phyloP scores from a whole-genome alignment of 2,113 vertebrate species.

The Notarius lentiginosus region DNA sequence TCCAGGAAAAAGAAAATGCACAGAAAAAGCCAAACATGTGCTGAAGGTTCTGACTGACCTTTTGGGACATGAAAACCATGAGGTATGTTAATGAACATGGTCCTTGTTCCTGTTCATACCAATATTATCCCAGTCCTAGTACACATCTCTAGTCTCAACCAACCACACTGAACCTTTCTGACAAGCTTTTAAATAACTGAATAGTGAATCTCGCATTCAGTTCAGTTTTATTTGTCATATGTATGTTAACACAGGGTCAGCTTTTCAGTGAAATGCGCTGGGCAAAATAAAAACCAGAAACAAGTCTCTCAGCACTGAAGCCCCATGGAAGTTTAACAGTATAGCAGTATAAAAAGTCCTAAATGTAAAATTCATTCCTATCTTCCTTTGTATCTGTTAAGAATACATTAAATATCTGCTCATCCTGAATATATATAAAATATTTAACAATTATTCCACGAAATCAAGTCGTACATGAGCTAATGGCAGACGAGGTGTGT shows the following conservation, averaged over 20 bases:
- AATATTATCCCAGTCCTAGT: neutral
- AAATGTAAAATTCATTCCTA: too few relatives aligned
- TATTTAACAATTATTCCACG: too few relatives aligned
- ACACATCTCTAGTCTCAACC: neutral
- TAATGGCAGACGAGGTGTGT: too few relatives aligned
- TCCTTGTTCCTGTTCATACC: too few relatives aligned
- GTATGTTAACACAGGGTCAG: too few relatives aligned
- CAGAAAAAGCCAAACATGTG: slow-evolving; percentile 77
- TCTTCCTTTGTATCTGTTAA: neutral
- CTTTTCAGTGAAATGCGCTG: too few relatives aligned
- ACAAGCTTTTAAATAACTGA: neutral
- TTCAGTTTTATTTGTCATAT: too few relatives aligned
- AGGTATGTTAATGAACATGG: slow-evolving; percentile 73
- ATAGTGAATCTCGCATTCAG: neutral
- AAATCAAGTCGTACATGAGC: too few relatives aligned
- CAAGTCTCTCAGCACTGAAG: too few relatives aligned
- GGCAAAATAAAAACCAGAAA: too few relatives aligned
- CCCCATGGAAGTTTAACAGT: too few relatives aligned
- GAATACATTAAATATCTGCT: neutral
- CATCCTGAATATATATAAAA: neutral
- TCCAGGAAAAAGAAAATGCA: slow-evolving; percentile 89
- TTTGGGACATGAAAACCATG: slow-evolving; percentile 90
- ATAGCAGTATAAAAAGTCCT: too few relatives aligned
- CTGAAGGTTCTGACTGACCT: slow-evolving; percentile 91
- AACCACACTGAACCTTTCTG: neutral